Conservation (phyloP, 2,797 vertebrate species). For the Sebastes iracundus region DNA sequence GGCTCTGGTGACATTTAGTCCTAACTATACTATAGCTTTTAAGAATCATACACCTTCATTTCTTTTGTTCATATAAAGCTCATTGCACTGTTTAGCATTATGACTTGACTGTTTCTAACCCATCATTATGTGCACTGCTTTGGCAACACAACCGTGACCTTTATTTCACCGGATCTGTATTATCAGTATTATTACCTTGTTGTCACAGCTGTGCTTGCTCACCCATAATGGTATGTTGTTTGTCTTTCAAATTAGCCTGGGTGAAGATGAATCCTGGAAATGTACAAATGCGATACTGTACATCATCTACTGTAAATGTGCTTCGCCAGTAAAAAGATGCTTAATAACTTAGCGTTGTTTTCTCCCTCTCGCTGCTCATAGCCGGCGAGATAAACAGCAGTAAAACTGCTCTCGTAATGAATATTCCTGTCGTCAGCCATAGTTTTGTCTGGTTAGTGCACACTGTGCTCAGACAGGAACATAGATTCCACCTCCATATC, state of each 20-base stretch:
- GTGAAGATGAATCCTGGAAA: constrained; percentile 23
- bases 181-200: constrained; percentile 34
- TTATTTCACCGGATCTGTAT: constrained; percentile 21
- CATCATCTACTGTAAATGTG: constrained; percentile 11
- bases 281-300: not conserved
- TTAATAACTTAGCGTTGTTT: constrained; percentile 16
- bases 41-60: not conserved
- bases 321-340: constrained; percentile 2
- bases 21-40: not conserved
- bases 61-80: not conserved
- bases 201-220: constrained; percentile 58
- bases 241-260: constrained; percentile 31
- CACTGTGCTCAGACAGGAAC: constrained; percentile 15
- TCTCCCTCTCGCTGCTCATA: not conserved
- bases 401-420: constrained; percentile 29
- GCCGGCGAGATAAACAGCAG: constrained; percentile 22
- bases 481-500: constrained; percentile 31
- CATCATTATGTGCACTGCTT: constrained; percentile 12
- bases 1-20: not conserved
- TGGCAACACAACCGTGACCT: constrained; percentile 31
- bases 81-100: not conserved
- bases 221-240: constrained; percentile 26
- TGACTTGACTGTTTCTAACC: not conserved
- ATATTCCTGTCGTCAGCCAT: constrained; percentile 41
- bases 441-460: constrained; percentile 12